Conservation (phyloP, 1,140 invertebrate species). For the Apocrypta bakeri region DNA sequence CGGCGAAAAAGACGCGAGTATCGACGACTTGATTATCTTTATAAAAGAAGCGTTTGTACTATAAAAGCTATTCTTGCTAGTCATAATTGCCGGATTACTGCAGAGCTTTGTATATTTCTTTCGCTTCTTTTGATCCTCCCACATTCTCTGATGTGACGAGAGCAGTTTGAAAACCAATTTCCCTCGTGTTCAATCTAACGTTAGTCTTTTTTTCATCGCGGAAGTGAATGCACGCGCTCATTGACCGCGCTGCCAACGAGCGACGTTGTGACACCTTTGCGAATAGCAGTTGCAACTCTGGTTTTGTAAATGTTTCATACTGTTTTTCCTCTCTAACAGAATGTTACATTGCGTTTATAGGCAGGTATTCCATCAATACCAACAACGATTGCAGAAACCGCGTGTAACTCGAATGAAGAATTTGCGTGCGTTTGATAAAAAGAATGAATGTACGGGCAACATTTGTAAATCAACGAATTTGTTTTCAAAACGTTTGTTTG, state of each 20-base stretch:
- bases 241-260: constrained; percentile 18
- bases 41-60: constrained; percentile 38
- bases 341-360: constrained; percentile 33
- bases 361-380: background rate
- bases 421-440: constrained; percentile 35
- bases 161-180: constrained; percentile 8
- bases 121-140: constrained; percentile 24
- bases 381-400: background rate
- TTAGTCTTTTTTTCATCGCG: background rate
- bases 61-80: constrained; percentile 50
- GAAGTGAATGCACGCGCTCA: constrained; percentile 16
- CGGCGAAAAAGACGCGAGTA: background rate
- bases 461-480: constrained; percentile 17
- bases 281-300: background rate
- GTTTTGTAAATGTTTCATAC: constrained; percentile 18
- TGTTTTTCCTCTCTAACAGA: constrained; percentile 26
- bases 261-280: constrained; percentile 13
- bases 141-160: constrained; percentile 19
- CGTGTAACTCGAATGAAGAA: constrained; percentile 40
- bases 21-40: constrained; percentile 21
- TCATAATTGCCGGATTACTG: constrained; percentile 47
- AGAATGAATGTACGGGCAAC: background rate
- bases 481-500: constrained; percentile 35
- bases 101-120: constrained; percentile 41
- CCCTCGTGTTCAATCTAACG: background rate